These are phyloP conservation scores for Drosophila watanabei DNA, from an alignment of 1,140 invertebrate species.

Conservation along the genomic window DNA sequence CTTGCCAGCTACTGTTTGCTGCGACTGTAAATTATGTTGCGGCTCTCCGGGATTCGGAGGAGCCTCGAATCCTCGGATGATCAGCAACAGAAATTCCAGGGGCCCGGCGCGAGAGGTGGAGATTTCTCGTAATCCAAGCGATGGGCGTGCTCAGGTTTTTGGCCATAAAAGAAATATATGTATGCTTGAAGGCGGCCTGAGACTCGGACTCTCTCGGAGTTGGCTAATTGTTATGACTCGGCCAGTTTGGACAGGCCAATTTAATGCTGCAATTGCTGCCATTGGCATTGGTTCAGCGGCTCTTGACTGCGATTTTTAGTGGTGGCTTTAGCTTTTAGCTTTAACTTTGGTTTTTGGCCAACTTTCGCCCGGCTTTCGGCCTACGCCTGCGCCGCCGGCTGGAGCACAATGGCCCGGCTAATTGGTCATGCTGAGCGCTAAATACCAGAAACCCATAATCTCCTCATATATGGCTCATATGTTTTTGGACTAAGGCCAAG, in stretches of 20 bases:
- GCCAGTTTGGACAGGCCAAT: slow-evolving; percentile 64
- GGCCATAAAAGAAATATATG: slow-evolving; percentile 54
- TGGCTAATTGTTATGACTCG: slow-evolving; percentile 74
- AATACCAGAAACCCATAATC: slow-evolving; percentile 71
- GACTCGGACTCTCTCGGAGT: slow-evolving; percentile 7
- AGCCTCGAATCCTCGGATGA: slow-evolving; percentile 32
- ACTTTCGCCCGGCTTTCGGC: slow-evolving; percentile 54
- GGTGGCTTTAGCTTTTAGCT: slow-evolving; percentile 2
- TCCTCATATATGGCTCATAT: slow-evolving; percentile 67
- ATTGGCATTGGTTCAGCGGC: slow-evolving; percentile 35
- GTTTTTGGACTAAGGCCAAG: slow-evolving; percentile 8
- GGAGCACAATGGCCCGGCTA: slow-evolving; percentile 60
- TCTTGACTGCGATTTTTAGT: slow-evolving; percentile 21
- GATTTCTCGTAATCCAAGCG: slow-evolving; percentile 47
- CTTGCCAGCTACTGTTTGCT: slow-evolving; percentile 80
- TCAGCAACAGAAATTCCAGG: slow-evolving; percentile 19
- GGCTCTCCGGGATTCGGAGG: slow-evolving; percentile 15
- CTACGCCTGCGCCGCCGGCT: slow-evolving; percentile 38
- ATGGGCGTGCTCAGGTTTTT: slow-evolving; percentile 50
- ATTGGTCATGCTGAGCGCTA: slow-evolving; percentile 72
- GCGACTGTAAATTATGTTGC: slow-evolving; percentile 79
- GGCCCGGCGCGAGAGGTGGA: background rate
- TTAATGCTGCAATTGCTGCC: slow-evolving; percentile 64
- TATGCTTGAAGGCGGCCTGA: slow-evolving; percentile 31
- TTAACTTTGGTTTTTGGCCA: slow-evolving; percentile 23